Conservation (phyloP, 2,797 vertebrate genomes). For the Podarcis lilfordi region DNA sequence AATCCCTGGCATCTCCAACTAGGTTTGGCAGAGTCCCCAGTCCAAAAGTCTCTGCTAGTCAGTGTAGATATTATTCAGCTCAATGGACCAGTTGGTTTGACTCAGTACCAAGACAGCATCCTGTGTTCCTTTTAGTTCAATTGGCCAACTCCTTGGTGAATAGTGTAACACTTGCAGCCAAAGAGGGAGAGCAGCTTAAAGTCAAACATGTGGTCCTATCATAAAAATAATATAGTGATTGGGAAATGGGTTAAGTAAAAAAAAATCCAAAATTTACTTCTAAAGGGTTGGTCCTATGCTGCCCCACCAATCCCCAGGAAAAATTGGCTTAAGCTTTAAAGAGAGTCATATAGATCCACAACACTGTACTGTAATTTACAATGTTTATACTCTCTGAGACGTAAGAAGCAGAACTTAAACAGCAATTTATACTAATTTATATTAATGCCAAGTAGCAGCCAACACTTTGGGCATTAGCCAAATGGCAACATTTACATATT, state of each 20-base stretch:
- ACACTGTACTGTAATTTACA: conserved; percentile 1
- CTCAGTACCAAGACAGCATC: no score
- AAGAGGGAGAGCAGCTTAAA: conserved; percentile 3
- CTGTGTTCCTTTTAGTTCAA: not conserved
- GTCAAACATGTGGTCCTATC: rapidly evolving
- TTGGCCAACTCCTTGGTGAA: not conserved
- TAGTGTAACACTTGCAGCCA: conserved; percentile 11
- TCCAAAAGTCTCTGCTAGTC: no score
- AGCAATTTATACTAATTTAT: conserved; percentile 24
- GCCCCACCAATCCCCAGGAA: not conserved
- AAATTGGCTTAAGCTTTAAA: conserved; percentile 4
- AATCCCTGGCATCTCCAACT: no score
- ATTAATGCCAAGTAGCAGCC: conserved; percentile 4
- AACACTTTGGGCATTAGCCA: not conserved
- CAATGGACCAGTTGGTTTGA: no score
- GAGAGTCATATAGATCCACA: not conserved
- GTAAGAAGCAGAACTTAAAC: not conserved
- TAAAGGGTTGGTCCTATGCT: not conserved
- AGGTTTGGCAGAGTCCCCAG: no score
- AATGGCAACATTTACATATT: conserved; percentile 9
- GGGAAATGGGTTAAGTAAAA: not conserved
- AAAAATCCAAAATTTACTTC: not conserved
- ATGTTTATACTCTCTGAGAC: not conserved
- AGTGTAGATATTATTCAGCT: no score
- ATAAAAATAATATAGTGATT: not conserved